Evolutionary conservation across 2,797 vertebrate species (phyloP).

Genomic region (Holocentrus rufus): DNA sequence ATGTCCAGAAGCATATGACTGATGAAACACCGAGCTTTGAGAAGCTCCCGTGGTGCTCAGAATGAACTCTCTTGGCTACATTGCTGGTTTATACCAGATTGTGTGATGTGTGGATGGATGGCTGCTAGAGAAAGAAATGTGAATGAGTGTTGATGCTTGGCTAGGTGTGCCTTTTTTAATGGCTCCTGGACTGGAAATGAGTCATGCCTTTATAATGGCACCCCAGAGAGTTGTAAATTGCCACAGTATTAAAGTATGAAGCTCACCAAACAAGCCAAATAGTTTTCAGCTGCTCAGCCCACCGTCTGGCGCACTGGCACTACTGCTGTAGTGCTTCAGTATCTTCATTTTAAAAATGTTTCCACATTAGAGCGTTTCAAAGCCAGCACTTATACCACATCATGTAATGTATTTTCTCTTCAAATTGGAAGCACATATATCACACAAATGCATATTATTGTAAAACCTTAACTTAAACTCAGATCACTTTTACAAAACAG

Average conservation of each 20-base stretch:
- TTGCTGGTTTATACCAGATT: background rate
- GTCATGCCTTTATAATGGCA: slow-evolving; percentile 55
- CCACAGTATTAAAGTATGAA: slow-evolving; percentile 33
- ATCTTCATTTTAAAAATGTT: background rate
- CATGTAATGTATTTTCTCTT: too few species aligned
- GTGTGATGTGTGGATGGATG: background rate
- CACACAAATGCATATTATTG: too few species aligned
- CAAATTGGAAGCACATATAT: too few species aligned
- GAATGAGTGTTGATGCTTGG: slow-evolving; percentile 32
- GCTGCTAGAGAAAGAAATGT: slow-evolving; percentile 28
- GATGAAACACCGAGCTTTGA: slow-evolving; percentile 2
- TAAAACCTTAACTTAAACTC: background rate
- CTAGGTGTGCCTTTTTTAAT: slow-evolving; percentile 45
- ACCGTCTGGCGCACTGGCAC: background rate
- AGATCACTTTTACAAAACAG: background rate
- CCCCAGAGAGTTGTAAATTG: slow-evolving; percentile 46
- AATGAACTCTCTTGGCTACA: background rate
- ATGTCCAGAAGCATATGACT: background rate
- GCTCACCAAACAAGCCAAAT: slow-evolving; percentile 15
- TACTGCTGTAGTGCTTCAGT: slow-evolving; percentile 8
- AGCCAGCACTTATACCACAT: too few species aligned
- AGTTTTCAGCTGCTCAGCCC: slow-evolving; percentile 1
- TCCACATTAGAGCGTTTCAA: background rate
- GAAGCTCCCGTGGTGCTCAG: background rate
- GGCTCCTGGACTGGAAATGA: slow-evolving; percentile 54